Evolutionary conservation across 2,888 invertebrate species (phyloP), one percentile per base, ranked within the genome.

Genomic region (Kryphioiulus occultus): DNA sequence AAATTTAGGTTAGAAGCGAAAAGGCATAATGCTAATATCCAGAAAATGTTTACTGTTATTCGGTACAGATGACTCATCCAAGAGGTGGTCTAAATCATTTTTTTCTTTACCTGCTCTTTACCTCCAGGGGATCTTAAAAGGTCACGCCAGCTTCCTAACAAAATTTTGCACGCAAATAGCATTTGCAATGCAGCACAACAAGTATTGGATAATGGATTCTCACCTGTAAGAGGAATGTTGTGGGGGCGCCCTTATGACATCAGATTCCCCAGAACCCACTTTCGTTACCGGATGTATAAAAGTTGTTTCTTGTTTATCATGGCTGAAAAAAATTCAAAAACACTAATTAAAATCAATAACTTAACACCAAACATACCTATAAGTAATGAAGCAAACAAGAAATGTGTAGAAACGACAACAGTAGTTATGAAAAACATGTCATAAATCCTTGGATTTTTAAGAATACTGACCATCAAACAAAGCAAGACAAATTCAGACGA

Each of bases 201-300:
- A n/a, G n/a, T 30, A 87, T 19, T 53, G 35, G 35, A 59, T 19
- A 47, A n/a, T 84, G 39, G 35, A 32, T 22, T 83, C 82, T 59
- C 84, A 84, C 82, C 87, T 87, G 35, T 83, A 87, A 0, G 84
- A 68, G 59, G 59, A 84, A 84, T 85, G 85, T 68, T 85, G 88
- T 22, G 88, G 87, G 53, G 86, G 87, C 78, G 88, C 22, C 59
- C 87, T 87, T 22, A 86, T 86, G 78, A 85, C 87, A 86, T 89
- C 85, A n/a, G 87, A 39, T 47, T 88, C 87, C 53, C 89, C 88
- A 44, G 87, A 87, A 10, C 89, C 85, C 86, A 88, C 87, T 30
- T 90, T 90, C 12, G 90, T 90, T 19, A 90, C 88, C n/a, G 91
- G 91, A 88, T 91, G 91, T 30, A 90, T 89, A 89, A 91, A 91